Evolutionary conservation across 2,113 vertebrate genomes (phyloP).

Genomic region (Pao palembangensis): DNA sequence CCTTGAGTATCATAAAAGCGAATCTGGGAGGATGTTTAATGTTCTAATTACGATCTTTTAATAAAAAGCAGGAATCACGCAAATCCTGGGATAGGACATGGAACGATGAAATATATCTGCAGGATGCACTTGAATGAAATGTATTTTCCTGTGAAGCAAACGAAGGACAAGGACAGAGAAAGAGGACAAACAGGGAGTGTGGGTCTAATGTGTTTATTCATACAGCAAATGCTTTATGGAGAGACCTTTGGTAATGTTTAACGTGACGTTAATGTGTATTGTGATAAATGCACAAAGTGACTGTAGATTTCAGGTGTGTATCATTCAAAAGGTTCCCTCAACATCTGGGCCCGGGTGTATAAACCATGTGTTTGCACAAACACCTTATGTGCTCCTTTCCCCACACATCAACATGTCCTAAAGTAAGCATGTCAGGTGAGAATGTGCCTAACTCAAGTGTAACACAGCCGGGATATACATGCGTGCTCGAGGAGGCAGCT

Average conservation of each 20-base stretch:
- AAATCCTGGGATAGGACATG: slow-evolving; percentile 33
- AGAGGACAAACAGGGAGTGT: not conserved
- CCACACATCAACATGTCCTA: not conserved
- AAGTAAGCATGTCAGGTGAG: not conserved
- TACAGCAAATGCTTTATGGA: slow-evolving; percentile 12
- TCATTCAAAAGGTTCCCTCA: slow-evolving; percentile 14
- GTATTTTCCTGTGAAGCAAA: slow-evolving; percentile 1
- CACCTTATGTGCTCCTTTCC: not conserved
- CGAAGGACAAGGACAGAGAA: slow-evolving; percentile 1
- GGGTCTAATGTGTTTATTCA: not conserved
- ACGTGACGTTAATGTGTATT: too few species aligned
- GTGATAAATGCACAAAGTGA: not conserved
- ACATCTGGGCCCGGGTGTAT: slow-evolving; percentile 36
- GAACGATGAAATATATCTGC: slow-evolving; percentile 4
- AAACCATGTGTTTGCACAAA: not conserved
- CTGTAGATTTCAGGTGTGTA: slow-evolving; percentile 2
- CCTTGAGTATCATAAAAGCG: not conserved
- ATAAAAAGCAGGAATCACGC: slow-evolving; percentile 38
- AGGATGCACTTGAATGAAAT: slow-evolving; percentile 17
- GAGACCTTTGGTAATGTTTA: not conserved
- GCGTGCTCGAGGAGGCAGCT: not conserved
- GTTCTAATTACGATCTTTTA: slow-evolving; percentile 20
- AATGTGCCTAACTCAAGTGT: not conserved
- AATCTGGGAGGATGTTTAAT: too few species aligned
- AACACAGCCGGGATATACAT: not conserved